Evolutionary conservation across 30 jellyfish, hydroid and myxozoan species (phyloP).

Genomic region (Nemopilema nomurai): DNA sequence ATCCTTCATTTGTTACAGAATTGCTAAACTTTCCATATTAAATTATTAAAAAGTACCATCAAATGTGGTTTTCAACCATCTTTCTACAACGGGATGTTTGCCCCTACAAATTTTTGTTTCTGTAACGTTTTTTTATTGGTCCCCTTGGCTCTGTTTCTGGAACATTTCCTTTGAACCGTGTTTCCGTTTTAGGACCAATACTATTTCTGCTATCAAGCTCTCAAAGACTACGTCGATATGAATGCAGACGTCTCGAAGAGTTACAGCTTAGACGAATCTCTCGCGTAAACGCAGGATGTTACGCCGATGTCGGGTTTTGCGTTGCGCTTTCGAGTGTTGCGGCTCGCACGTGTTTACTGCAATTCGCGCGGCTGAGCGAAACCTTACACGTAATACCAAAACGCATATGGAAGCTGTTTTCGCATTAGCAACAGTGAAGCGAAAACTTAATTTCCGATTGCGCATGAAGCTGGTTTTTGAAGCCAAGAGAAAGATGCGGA

Average conservation of each 20-base stretch:
- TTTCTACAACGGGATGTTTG: too few species aligned
- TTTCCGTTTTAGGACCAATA: conserved; percentile 79
- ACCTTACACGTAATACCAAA: background rate
- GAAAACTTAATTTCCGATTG: too few species aligned
- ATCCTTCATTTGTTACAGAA: too few species aligned
- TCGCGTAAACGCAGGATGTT: conserved; percentile 11
- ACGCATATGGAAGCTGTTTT: background rate
- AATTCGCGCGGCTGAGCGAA: background rate
- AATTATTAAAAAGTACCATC: too few species aligned
- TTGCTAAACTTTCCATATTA: too few species aligned
- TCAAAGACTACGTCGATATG: conserved; percentile 83
- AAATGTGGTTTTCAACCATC: too few species aligned
- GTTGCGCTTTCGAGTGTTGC: background rate
- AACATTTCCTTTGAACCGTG: background rate
- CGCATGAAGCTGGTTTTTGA: too few species aligned
- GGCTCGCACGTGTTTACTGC: background rate
- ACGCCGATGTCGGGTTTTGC: background rate
- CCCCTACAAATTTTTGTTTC: too few species aligned
- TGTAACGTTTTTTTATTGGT: too few species aligned
- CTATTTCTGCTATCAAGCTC: conserved; percentile 83
- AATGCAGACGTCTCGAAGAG: conserved; percentile 41
- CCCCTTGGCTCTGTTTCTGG: background rate
- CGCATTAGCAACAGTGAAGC: too few species aligned
- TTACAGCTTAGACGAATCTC: conserved; percentile 48
- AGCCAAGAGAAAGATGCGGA: too few species aligned